Evolutionary conservation across 2,888 invertebrate species (phyloP).

Genomic region (Seira sanloemensis): DNA sequence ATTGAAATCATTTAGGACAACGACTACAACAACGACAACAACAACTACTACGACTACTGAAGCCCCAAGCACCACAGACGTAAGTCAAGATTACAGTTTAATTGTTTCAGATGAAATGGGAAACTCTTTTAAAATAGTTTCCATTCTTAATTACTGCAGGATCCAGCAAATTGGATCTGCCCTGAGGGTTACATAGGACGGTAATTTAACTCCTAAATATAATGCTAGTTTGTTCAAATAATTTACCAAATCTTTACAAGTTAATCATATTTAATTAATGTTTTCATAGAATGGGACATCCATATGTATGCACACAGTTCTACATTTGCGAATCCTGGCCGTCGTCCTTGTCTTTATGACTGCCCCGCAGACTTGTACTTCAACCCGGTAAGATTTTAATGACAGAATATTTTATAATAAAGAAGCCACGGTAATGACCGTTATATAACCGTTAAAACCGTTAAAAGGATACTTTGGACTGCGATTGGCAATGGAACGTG

Average conservation of each 20-base stretch:
- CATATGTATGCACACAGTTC: constrained; percentile 35
- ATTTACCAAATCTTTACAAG: not conserved
- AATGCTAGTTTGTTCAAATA: too few relatives aligned
- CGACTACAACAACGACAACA: not conserved
- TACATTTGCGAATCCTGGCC: constrained; percentile 43
- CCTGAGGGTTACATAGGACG: constrained; percentile 34
- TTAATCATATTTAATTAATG: not conserved
- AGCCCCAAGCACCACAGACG: not conserved
- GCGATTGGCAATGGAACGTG: constrained; percentile 25
- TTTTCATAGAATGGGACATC: constrained; percentile 32
- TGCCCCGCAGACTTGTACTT: constrained; percentile 33
- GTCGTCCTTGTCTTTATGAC: constrained; percentile 40
- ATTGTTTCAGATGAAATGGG: not conserved
- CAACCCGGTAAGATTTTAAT: constrained; percentile 35
- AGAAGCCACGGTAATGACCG: not conserved
- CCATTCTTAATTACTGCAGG: not conserved
- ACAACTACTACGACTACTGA: constrained; percentile 24
- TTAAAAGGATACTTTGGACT: not conserved
- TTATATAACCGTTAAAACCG: not conserved
- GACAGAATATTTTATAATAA: not conserved
- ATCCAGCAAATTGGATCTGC: constrained; percentile 51
- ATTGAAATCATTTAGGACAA: too few relatives aligned
- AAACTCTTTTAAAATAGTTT: not conserved
- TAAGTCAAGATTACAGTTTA: not conserved
- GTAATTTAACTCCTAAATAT: too few relatives aligned